Conservation (phyloP, 1,140 invertebrate species). For the Drosophila azteca region DNA sequence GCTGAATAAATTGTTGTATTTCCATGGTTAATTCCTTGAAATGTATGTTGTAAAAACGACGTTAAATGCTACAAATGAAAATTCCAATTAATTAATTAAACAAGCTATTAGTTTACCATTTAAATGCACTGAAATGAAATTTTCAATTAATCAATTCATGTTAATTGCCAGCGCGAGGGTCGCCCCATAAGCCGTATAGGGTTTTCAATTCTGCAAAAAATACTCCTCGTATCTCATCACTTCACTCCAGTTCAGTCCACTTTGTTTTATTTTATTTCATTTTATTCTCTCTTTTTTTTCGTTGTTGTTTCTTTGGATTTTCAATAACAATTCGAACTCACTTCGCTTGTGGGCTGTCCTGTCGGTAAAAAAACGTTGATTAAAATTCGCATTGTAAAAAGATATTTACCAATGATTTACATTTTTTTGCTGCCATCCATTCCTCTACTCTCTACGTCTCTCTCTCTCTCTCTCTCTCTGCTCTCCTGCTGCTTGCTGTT, state of each 20-base stretch:
- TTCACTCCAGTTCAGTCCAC: background rate
- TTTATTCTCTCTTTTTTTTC: background rate
- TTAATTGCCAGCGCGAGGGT: slow-evolving; percentile 18
- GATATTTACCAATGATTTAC: slow-evolving; percentile 60
- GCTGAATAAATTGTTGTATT: slow-evolving; percentile 8
- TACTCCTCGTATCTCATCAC: background rate
- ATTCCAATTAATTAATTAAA: slow-evolving; percentile 51
- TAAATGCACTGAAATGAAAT: slow-evolving; percentile 35
- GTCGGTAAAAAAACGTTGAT: slow-evolving; percentile 70
- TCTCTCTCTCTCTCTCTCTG: background rate
- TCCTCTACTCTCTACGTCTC: background rate
- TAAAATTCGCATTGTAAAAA: slow-evolving; percentile 73
- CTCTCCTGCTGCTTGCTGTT: slow-evolving; percentile 1
- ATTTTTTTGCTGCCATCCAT: slow-evolving; percentile 24
- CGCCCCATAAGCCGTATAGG: slow-evolving; percentile 2
- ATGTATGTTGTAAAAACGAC: slow-evolving; percentile 19
- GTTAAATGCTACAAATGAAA: slow-evolving; percentile 38
- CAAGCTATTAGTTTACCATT: slow-evolving; percentile 40
- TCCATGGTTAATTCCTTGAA: slow-evolving; percentile 2
- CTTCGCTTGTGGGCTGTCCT: background rate
- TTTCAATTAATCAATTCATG: slow-evolving; percentile 50
- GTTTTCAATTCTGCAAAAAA: background rate
- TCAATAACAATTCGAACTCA: slow-evolving; percentile 14
- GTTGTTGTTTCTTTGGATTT: background rate
- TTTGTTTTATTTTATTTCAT: background rate